A percentile compares a stretch with the other conserved stretches of the same genome.
phyloP scores from a whole-genome alignment of 2,888 invertebrate species.

The Cheilosia vulpina region DNA sequence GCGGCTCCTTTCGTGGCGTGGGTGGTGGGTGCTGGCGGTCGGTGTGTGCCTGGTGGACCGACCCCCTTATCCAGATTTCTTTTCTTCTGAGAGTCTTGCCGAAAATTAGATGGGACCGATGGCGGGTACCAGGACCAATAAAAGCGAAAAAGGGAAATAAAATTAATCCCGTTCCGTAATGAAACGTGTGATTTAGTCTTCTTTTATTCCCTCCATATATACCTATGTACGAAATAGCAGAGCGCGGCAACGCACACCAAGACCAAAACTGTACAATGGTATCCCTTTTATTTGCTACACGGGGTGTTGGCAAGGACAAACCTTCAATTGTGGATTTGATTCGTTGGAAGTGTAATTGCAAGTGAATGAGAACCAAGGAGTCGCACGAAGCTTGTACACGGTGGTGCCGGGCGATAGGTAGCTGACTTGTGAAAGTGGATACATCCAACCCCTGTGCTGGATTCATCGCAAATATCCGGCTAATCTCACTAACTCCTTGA shows the following conservation, averaged over 20 bases:
- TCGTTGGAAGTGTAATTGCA: conserved; percentile 73
- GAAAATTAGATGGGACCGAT: conserved; percentile 74
- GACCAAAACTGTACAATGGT: conserved; percentile 43
- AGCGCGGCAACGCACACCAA: conserved; percentile 27
- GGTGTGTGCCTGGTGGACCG: conserved; percentile 33
- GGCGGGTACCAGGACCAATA: conserved; percentile 73
- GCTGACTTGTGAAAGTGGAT: conserved; percentile 54
- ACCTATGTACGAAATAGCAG: conserved; percentile 54
- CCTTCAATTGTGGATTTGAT: conserved; percentile 73
- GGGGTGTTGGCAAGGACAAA: conserved; percentile 75
- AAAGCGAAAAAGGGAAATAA: conserved; percentile 73
- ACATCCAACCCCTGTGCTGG: conserved; percentile 29
- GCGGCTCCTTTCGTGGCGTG: conserved; percentile 51
- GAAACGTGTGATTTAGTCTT: conserved; percentile 75
- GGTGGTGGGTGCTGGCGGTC: conserved; percentile 1
- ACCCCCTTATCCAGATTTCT: conserved; percentile 47
- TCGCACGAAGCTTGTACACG: conserved; percentile 16
- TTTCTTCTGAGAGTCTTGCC: conserved; percentile 60
- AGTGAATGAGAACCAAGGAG: conserved; percentile 67
- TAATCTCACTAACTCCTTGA: conserved; percentile 72
- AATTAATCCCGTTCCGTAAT: conserved; percentile 74
- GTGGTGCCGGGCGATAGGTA: conserved; percentile 50
- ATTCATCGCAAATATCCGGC: conserved; percentile 71
- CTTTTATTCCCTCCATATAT: conserved; percentile 55
- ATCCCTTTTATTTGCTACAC: conserved; percentile 74